Percentiles rank a stretch among this genome's conserved stretches.
These are phyloP conservation scores for Periplaneta americana DNA, from an alignment of 1,140 invertebrate species.

Conservation along the genomic window DNA sequence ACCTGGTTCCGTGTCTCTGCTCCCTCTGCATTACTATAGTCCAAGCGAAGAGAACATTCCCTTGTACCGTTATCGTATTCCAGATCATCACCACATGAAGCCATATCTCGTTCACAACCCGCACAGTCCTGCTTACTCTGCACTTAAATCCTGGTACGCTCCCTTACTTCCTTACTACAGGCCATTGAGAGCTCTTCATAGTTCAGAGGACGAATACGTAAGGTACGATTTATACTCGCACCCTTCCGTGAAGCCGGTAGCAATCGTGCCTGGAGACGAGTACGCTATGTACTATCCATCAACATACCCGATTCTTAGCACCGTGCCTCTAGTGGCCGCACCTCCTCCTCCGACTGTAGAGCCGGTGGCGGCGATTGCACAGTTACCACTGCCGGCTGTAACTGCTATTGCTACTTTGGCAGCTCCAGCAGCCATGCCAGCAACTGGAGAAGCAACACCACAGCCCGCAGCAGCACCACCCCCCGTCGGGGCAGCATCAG, in stretches of 20 bases:
- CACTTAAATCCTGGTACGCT: neutral
- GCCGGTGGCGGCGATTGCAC: too few species aligned
- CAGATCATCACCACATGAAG: too few species aligned
- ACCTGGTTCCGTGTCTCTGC: neutral
- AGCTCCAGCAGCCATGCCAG: too few species aligned
- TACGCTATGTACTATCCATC: neutral
- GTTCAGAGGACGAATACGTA: neutral
- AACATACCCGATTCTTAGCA: neutral
- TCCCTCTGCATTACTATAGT: neutral
- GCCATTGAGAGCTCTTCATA: too few species aligned
- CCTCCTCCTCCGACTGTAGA: neutral
- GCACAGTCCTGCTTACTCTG: neutral
- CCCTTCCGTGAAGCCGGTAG: neutral
- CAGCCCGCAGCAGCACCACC: too few species aligned
- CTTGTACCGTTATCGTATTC: too few species aligned
- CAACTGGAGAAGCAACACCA: too few species aligned
- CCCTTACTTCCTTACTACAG: neutral
- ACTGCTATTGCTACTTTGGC: too few species aligned
- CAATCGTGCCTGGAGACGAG: neutral
- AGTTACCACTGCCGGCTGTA: too few species aligned
- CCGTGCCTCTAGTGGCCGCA: neutral
- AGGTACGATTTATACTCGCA: neutral
- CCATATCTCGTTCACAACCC: too few species aligned
- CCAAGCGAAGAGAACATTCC: neutral
- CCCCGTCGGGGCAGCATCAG: too few species aligned